Conservation (phyloP, 1,140 invertebrate genomes). For the Papilio machaon region DNA sequence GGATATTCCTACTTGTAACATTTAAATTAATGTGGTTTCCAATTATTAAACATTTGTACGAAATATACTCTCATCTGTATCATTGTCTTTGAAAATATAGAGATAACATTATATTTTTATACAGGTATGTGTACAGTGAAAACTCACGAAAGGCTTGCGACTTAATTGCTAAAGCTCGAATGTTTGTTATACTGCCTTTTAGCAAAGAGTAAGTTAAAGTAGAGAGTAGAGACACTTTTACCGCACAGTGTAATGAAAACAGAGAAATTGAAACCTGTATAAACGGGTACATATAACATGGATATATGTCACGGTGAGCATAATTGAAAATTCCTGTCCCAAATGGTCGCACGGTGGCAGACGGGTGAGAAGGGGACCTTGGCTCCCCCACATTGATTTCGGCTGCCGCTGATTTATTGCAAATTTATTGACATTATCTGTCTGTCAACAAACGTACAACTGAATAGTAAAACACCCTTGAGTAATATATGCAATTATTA, state of each 20-base stretch:
- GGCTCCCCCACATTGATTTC: constrained; percentile 24
- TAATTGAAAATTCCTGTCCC: constrained; percentile 17
- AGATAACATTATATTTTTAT: no score
- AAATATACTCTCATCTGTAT: not conserved
- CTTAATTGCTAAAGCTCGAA: no score
- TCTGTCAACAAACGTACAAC: not conserved
- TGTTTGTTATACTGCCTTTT: no score
- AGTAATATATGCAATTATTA: not conserved
- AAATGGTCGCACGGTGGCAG: constrained; percentile 17
- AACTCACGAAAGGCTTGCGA: not conserved
- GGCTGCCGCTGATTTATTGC: constrained; percentile 33
- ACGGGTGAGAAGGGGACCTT: constrained; percentile 20
- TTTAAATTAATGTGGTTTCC: not conserved
- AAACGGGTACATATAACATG: no score
- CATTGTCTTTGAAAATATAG: not conserved
- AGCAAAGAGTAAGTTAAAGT: no score
- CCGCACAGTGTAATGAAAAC: no score
- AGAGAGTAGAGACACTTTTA: no score
- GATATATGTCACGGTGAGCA: constrained; percentile 25
- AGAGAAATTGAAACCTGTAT: no score
- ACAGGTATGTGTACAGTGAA: not conserved
- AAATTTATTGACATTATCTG: constrained; percentile 26
- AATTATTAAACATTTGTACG: not conserved
- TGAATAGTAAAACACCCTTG: not conserved
- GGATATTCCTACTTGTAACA: not conserved